Base-by-base conservation (phyloP, 2,888 invertebrate species). In the Drosophila picticornis region DNA sequence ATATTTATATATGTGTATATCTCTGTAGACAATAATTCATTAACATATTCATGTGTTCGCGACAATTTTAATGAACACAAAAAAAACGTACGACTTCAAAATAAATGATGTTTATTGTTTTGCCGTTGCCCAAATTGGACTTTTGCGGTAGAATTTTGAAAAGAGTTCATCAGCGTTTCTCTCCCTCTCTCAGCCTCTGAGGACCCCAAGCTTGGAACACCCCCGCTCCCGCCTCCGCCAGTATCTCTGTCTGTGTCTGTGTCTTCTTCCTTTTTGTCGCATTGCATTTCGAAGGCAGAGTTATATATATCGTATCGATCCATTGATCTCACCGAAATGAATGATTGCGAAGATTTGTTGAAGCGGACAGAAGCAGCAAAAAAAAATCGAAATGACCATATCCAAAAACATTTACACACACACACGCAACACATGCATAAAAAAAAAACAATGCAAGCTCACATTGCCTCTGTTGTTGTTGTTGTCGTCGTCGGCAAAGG, bases 321-420 rank as follows among this genome's bases (percentile, higher is more conserved):
- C 84, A 88, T 88, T 88, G 90, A 88, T 88, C 88, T 88, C 66
- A 90, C 88, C 88, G 88, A 88, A 88, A 91, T 91, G 90, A 90
- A 88, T 87, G 91, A 88, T 90, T 88, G 74, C 74, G 71, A 71
- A 74, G 78, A 64, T 75, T 61, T 77, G 73, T 70, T 56, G 62
- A 75, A 62, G 68, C 63, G 53, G 13, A 38, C 27, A 27, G 27
- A 13, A 16, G 32, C 31, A 56, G 29, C 29, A 29, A 60, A 59
- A 27, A 60, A 74, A 77, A 77, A 77, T 72, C 55, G 51, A 82
- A 89, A 72, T 69, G 68, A 57, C 46, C 62, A 60, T 66, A 68
- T 29, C 66, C 50, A 58, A 48, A 68, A 68, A 53, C 16, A 53
- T 16, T 38, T 46, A 29, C 52, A 68, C 55, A 65, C 58, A 57